phyloP scores from a whole-genome alignment of 2,797 vertebrate genomes.

The Microctenopoma steveboyesi region DNA sequence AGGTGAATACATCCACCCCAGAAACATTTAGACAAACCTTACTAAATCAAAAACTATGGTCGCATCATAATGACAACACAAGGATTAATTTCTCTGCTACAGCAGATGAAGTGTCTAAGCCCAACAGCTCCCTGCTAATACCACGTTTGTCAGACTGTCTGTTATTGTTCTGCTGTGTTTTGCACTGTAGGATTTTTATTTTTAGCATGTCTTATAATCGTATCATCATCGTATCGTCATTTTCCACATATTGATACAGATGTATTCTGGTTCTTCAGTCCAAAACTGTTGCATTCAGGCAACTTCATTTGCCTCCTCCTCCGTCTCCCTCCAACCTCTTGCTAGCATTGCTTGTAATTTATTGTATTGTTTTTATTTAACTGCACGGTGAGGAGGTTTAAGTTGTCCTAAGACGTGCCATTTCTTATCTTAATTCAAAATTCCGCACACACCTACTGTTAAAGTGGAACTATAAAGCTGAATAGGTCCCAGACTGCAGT shows the following conservation, averaged over 20 bases:
- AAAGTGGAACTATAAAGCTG: slow-evolving; percentile 61
- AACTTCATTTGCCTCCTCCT: slow-evolving; percentile 63
- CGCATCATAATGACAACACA: too few species aligned
- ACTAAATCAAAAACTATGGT: too few species aligned
- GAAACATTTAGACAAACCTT: too few species aligned
- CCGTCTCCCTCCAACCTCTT: slow-evolving; percentile 47
- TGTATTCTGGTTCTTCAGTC: slow-evolving; percentile 13
- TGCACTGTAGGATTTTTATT: too few species aligned
- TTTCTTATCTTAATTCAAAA: slow-evolving; percentile 74
- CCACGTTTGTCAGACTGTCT: slow-evolving; percentile 46
- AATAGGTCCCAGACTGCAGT: slow-evolving; percentile 69
- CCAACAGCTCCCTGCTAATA: slow-evolving; percentile 53
- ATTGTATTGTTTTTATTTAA: slow-evolving; percentile 86
- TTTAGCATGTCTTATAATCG: neutral
- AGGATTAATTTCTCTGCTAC: slow-evolving; percentile 7
- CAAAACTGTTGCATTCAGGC: slow-evolving; percentile 37
- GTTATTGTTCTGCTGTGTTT: neutral
- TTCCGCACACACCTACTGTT: slow-evolving; percentile 64
- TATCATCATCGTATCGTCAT: slow-evolving; percentile 2
- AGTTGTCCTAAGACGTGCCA: slow-evolving; percentile 70
- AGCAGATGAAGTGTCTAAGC: slow-evolving; percentile 61
- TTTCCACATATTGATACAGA: slow-evolving; percentile 53
- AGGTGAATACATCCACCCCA: neutral
- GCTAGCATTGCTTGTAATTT: slow-evolving; percentile 79
- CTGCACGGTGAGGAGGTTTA: slow-evolving; percentile 74